Base-by-base conservation (phyloP, 2,888 invertebrate species). In the Teinopalpus imperialis region DNA sequence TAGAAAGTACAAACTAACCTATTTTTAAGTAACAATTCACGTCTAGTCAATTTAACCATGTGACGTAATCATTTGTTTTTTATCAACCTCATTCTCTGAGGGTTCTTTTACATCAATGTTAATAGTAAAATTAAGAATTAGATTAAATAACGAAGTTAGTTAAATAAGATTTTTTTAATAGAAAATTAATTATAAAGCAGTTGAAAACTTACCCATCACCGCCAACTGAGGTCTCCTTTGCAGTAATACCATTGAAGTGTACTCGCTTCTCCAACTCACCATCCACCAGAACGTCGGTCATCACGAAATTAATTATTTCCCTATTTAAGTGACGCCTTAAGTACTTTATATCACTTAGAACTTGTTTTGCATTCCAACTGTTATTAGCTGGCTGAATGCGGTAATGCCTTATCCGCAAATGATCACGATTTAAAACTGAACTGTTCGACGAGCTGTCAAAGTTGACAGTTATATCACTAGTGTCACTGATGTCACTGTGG, bases 251-350 rank as follows among this genome's bases (percentile, higher is more conserved):
- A 50, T 91, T 89, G 61, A 75, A 92, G 68, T 90, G 91, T 43
- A 94, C 85, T 42, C 93, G 76, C 7, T 90, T 90, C 68, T 94
- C 94, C 53, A 91, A 77, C 66, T 94, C 94, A 1, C 94, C 94
- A 66, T 95, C 94, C 43, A 90, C 70, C 48, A 94, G 77, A 37
- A 85, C 82, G 61, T 94, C 93, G 10, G 89, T 90, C 69, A 93
- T 88, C 52, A 93, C 80, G 74, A 94, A 94, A 71, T 93, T 91
- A 37, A 85, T 78, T 40, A 88, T 78, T 45, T 82, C 79, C 52
- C 65, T 81, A 50, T 81, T 83, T 48, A 88, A 68, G 69, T 75
- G 74, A n/a, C 82, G 59, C 41, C 81, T 69, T 56, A 85, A 69
- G 73, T 74, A 82, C 39, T 70, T 79, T 50, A 87, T 80, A 42